A percentile compares a stretch with the other conserved stretches of the same genome.
phyloP scores from a whole-genome alignment of 2,113 vertebrate genomes.

The Echinops telfairi region DNA sequence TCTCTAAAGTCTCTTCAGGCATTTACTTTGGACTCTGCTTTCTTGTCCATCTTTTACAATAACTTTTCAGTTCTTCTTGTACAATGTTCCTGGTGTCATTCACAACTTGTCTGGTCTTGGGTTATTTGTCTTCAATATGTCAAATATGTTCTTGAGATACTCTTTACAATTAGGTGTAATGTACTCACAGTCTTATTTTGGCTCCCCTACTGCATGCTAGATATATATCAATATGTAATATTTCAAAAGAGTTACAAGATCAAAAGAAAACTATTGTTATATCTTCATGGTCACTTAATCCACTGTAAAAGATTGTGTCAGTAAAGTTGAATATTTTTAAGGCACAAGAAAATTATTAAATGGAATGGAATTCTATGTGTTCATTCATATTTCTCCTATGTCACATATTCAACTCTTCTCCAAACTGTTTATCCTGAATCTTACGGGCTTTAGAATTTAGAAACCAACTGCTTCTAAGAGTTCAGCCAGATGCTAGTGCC shows the following conservation, averaged over 20 bases:
- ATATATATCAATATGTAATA: not conserved
- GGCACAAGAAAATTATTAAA: not conserved
- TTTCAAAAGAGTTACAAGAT: not conserved
- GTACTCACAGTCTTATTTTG: too few species aligned
- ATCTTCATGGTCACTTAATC: not conserved
- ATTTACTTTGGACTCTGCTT: too few species aligned
- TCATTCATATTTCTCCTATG: not conserved
- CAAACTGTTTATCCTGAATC: not conserved
- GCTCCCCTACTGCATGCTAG: not conserved
- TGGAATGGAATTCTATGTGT: not conserved
- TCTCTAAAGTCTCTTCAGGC: too few species aligned
- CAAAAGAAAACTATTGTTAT: not conserved
- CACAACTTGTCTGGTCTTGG: too few species aligned
- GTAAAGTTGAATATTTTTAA: not conserved
- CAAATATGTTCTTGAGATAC: too few species aligned
- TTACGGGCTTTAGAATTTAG: constrained; percentile 30
- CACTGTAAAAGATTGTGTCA: not conserved
- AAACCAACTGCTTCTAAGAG: constrained; percentile 5
- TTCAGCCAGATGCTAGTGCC: not conserved
- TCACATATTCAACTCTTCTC: not conserved
- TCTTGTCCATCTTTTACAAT: too few species aligned
- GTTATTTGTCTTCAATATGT: too few species aligned
- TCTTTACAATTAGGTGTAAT: too few species aligned
- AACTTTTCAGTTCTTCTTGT: too few species aligned
- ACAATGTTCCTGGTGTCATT: too few species aligned